phyloP scores from a whole-genome alignment of 2,888 invertebrate species.

The Cephus pulcher region DNA sequence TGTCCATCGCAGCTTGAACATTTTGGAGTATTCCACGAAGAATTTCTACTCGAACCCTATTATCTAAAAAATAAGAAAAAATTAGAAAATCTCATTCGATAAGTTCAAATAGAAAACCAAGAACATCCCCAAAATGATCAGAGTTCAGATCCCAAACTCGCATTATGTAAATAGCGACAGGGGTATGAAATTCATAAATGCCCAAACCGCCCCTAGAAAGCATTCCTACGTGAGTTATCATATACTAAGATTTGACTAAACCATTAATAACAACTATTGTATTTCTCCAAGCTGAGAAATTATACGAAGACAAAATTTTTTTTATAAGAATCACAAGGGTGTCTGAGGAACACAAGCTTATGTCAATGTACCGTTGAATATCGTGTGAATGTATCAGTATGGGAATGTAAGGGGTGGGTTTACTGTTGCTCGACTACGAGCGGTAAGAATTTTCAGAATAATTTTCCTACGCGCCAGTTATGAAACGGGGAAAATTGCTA shows the following conservation, averaged over 20 bases:
- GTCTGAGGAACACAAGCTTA: too few species aligned
- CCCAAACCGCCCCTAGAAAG: neutral
- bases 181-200: neutral
- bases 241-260: neutral
- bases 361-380: neutral
- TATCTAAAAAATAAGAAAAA: too few species aligned
- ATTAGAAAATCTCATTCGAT: neutral
- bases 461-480: conserved; percentile 1
- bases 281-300: neutral
- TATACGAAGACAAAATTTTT: neutral
- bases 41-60: neutral
- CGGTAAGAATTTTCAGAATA: neutral
- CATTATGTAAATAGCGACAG: neutral
- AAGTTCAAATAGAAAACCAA: neutral
- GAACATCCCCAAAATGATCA: neutral
- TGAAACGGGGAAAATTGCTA: neutral
- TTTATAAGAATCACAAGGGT: neutral
- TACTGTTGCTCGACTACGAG: neutral
- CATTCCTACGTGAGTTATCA: neutral
- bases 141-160: neutral
- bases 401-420: neutral
- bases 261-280: neutral
- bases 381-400: neutral
- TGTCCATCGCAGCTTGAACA: neutral
- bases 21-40: neutral